Evolutionary conservation across 1,140 invertebrate genomes (phyloP).

Genomic region (Thalassaphorura encarpata): DNA sequence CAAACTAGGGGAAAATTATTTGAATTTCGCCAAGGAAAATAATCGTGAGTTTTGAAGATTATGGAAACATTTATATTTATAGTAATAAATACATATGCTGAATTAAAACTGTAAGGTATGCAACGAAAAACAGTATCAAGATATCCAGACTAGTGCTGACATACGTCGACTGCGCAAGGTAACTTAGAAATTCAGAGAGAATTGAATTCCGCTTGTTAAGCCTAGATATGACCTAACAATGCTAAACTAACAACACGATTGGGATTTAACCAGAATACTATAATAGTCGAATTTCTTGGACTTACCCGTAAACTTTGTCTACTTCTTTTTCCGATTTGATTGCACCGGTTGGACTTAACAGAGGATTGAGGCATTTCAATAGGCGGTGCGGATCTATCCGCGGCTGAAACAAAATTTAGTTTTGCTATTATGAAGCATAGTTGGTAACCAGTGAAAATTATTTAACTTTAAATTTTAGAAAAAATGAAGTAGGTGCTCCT

Average conservation of each 20-base stretch:
- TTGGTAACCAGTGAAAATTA: too few species aligned
- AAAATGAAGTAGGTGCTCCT: not conserved
- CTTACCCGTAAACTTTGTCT: conserved; percentile 61
- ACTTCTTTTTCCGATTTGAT: conserved; percentile 80
- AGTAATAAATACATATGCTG: too few species aligned
- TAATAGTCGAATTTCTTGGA: conserved; percentile 20
- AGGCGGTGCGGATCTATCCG: conserved; percentile 81
- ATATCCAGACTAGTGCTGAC: too few species aligned
- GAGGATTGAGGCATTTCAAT: conserved; percentile 70
- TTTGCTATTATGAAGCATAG: not conserved
- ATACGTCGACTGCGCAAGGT: too few species aligned
- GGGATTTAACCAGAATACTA: too few species aligned
- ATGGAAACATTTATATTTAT: too few species aligned
- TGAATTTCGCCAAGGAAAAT: not conserved
- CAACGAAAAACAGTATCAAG: too few species aligned
- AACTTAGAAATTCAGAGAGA: not conserved
- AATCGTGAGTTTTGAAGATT: too few species aligned
- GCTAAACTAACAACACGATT: too few species aligned
- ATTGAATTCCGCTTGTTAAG: too few species aligned
- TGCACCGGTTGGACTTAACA: conserved; percentile 68
- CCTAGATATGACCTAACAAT: too few species aligned
- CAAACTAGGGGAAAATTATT: conserved; percentile 42
- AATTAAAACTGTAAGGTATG: too few species aligned
- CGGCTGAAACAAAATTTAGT: conserved; percentile 47
- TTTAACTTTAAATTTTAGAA: conserved; percentile 23